Base-by-base conservation (phyloP, 2,888 invertebrate species). In the Lysandra bellargus region DNA sequence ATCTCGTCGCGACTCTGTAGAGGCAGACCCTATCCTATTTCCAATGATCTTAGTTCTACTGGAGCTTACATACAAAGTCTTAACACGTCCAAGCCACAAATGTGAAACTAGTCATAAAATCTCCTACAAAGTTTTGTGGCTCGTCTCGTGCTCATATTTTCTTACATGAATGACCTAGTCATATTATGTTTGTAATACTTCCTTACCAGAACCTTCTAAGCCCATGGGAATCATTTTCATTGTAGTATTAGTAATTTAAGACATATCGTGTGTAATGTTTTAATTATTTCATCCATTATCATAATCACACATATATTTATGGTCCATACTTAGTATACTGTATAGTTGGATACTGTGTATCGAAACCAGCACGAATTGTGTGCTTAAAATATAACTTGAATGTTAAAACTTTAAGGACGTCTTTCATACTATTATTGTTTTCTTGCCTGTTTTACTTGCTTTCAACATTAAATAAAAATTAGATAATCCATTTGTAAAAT, bases 251-350 rank as follows among this genome's bases (percentile, higher is more conserved):
- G 14, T 49, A 17, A 49, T 75, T 49, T 75, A 75, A 75, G n/a
- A 75, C 75, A 75, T 75, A 75, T 75, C 49, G 49, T 49, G 73
- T 40, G 49, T 49, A 75, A 75, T 75, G 23, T 4, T 44, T 37
- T 69, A 4, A n/a, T 49, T 75, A n/a, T 49, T 75, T 49, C 44
- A 23, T 44, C 23, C 49, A 74, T 44, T 9, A 73, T 40, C 74
- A 9, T 76, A 76, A 30, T 53, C 44, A 30, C 30, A 17, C 33
- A 69, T 12, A 33, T 69, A 69, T 33, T 69, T 69, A 69, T 69
- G 69, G 33, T 69, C 69, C 33, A 69, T 69, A 33, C 69, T 37
- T 33, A 33, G 69, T 37, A 69, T 69, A 69, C 69, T 69, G 69
- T 69, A 37, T 69, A 69, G 69, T 69, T 69, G 12, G 33, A 69